Evolutionary conservation across 30 jellyfish, hydroid and myxozoan genomes (phyloP).

Genomic region (Pelagia noctiluca): DNA sequence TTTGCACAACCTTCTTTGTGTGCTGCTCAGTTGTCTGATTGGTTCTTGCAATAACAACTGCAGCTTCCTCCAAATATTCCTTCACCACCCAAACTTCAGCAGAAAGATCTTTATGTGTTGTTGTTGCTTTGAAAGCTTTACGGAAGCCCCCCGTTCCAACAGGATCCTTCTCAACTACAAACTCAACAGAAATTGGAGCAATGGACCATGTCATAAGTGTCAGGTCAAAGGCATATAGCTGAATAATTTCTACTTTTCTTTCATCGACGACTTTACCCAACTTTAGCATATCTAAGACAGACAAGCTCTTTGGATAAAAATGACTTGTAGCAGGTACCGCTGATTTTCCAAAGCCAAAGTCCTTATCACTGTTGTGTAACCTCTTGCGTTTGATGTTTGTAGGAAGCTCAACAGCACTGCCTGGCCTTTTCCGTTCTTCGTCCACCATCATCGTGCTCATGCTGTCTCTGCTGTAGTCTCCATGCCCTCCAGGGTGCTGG

Average conservation of each 20-base stretch:
- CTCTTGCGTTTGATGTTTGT: not conserved
- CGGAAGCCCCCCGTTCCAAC: conserved; percentile 7
- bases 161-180: not conserved
- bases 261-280: not conserved
- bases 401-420: not conserved
- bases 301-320: not conserved
- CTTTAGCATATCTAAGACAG: not conserved
- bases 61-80: not conserved
- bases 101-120: not conserved
- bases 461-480: no score
- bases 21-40: not conserved
- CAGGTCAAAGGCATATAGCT: not conserved
- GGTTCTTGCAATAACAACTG: not conserved
- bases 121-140: not conserved
- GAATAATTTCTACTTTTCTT: not conserved
- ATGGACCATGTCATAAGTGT: not conserved
- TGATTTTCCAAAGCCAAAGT: not conserved
- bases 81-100: not conserved
- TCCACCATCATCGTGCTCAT: no score
- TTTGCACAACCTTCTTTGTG: not conserved
- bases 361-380: not conserved
- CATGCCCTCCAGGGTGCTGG: no score
- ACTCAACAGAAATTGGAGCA: not conserved
- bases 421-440: not conserved
- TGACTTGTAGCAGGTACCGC: conserved; percentile 3